These are phyloP conservation scores for Sebastes iracundus DNA, from an alignment of 2,797 vertebrate genomes.

Conservation along the genomic window DNA sequence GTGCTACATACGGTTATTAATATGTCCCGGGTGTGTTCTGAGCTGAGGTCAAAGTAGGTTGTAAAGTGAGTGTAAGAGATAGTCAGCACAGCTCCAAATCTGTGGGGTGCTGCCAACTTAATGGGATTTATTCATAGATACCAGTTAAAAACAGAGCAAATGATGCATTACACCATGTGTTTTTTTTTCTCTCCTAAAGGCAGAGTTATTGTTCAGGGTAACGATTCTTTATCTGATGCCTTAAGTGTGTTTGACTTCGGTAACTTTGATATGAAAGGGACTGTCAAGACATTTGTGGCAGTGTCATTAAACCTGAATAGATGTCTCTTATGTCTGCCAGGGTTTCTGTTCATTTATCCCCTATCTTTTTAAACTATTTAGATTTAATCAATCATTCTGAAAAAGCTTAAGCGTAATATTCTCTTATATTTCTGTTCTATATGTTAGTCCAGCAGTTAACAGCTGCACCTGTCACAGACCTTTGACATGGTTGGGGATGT, in stretches of 20 bases:
- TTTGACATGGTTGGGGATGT: not conserved
- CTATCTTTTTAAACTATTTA: slow-evolving; percentile 2
- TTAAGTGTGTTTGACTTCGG: not conserved
- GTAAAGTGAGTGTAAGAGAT: not conserved
- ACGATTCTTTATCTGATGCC: not conserved
- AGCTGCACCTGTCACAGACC: not conserved
- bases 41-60: not conserved
- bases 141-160: not conserved
- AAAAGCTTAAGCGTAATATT: not conserved
- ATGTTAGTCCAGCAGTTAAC: not conserved
- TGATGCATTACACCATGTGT: not conserved
- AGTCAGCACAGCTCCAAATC: not conserved
- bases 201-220: not conserved
- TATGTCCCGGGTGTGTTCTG: not conserved
- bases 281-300: not conserved
- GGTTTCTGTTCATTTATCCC: not conserved
- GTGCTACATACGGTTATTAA: not conserved
- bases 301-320: not conserved
- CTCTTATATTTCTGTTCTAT: not conserved
- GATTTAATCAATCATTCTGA: not conserved
- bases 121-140: slow-evolving; percentile 11
- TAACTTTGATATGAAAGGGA: not conserved
- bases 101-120: not conserved
- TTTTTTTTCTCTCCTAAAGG: not conserved
- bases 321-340: not conserved